Evolutionary conservation across 2,113 vertebrate genomes (phyloP), one percentile per base, ranked within the genome.

Genomic region (Kryptolebias marmoratus): DNA sequence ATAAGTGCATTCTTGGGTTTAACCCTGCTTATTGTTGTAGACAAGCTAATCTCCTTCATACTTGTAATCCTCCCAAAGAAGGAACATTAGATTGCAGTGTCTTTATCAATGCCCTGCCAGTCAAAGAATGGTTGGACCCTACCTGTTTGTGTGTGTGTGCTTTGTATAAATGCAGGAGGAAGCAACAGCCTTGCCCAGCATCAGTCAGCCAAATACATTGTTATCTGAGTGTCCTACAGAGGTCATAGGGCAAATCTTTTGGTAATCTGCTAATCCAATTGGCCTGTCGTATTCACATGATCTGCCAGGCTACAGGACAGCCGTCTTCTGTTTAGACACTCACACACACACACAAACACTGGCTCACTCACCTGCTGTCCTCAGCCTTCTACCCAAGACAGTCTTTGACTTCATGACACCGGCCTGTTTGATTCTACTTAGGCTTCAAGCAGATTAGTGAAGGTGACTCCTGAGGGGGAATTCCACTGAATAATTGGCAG

Each of bases 191-290:
- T 80, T 78, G 39, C 76, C 75, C 75, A 83, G 79, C 44, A 75
- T 87, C 84, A 87, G 69, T 72, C 79, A 68, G 84, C 62, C 75
- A 87, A 88, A 88, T 68, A 71, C 77, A 88, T 65, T 53, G 61
- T 78, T 80, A 79, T 89, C 77, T 90, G 89, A 87, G 68, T 85
- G 83, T 64, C 90, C 90, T 76, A 66, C 78, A 79, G 66, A 75
- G 87, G 89, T 84, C 91, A 92, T 60, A 91, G 90, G 88, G 91
- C 87, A 92, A 87, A 91, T 90, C 83, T 88, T 81, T 79, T 71
- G 77, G 76, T 93, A 92, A 94, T 94, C 92, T 91, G 77, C 58
- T 93, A 94, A 94, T 93, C 92, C 90, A 94, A 93, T 93, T 93
- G 88, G 79, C 82, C 70, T 71, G 77, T 71, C 59, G 81, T 89